Evolutionary conservation across 2,797 vertebrate species (phyloP), one percentile per base, ranked within the genome.

Genomic region (Silurus lanzhouensis): DNA sequence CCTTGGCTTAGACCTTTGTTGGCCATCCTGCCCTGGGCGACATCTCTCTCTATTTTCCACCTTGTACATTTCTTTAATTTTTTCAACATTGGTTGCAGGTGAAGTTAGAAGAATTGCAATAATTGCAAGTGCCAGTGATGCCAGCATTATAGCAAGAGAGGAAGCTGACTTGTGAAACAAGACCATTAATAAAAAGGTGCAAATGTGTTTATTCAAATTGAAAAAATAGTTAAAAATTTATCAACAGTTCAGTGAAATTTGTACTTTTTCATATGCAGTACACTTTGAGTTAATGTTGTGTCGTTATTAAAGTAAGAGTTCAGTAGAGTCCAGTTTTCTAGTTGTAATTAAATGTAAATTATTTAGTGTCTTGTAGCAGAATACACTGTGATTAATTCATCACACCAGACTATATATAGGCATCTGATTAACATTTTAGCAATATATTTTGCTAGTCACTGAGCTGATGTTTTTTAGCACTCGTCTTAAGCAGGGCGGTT

Each of bases 31-130:
- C 92, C 89, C 87, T 89, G 60, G 80, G 90, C 92, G 86, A 94
- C 93, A 93, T 93, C 92, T 92, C 91, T 92, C 86, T 92, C 85
- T 92, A 91, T 93, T 93, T 94, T 93, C 89, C 90, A 88, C 83
- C 76, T 89, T 90, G 90, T 91, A 91, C 91, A 91, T 78, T 89
- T 89, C 90, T 90, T 44, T 90, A 87, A 92, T 93, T 93, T 93
- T 88, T 94, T 94, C 94, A 7, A 92, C 92, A 93, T 95, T 94
- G 93, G 94, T 94, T 95, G 93, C 93, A 94, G 92, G 89, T 87
- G 88, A 90, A 92, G 87, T 90, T 89, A 92, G 91, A 87, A 93
- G 92, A 92, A 91, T 84, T 72, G 76, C 91, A 91, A 89, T 91
- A 92, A 92, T 89, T 91, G 87, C 83, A 0, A 88, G 87, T 86